Conservation (phyloP, 2,113 vertebrate genomes). For the Ancistrus triradiatus region DNA sequence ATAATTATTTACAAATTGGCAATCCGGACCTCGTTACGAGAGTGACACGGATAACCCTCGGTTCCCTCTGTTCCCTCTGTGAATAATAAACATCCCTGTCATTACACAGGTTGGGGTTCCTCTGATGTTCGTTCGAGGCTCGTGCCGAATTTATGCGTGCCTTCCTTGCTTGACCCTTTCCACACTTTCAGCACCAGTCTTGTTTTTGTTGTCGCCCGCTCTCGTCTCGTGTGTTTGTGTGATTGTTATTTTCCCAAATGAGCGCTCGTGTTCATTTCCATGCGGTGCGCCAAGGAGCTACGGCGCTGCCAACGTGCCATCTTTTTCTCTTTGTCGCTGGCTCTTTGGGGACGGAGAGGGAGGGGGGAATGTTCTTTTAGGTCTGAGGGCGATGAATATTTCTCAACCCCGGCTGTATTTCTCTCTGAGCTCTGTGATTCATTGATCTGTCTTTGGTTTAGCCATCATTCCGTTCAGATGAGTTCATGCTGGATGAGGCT, state of each 20-base stretch:
- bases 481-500: slow-evolving; percentile 67
- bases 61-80: slow-evolving; percentile 9
- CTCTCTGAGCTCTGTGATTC: slow-evolving; percentile 51
- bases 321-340: not conserved
- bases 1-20: slow-evolving; percentile 62
- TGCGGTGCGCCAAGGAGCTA: slow-evolving; percentile 46
- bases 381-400: slow-evolving; percentile 85
- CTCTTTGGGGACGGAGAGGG: slow-evolving; percentile 22
- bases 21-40: slow-evolving; percentile 60
- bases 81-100: slow-evolving; percentile 35
- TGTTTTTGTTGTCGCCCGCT: slow-evolving; percentile 44
- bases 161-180: slow-evolving; percentile 26
- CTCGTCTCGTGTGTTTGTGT: slow-evolving; percentile 30
- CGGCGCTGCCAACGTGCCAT: slow-evolving; percentile 48
- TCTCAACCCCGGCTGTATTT: slow-evolving; percentile 62
- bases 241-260: slow-evolving; percentile 62
- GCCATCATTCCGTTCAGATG: slow-evolving; percentile 77
- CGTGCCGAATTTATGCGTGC: slow-evolving; percentile 28
- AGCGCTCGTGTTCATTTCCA: slow-evolving; percentile 51
- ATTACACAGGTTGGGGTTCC: slow-evolving; percentile 31
- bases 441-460: slow-evolving; percentile 85
- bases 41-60: slow-evolving; percentile 63
- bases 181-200: slow-evolving; percentile 19
- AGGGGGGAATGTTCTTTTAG: slow-evolving; percentile 56
- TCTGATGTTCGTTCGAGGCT: slow-evolving; percentile 4